Percentiles rank a stretch among this genome's conserved stretches.
Evolutionary conservation across 2,888 invertebrate genomes (phyloP).

Genomic region (Geotrupes spiniger): DNA sequence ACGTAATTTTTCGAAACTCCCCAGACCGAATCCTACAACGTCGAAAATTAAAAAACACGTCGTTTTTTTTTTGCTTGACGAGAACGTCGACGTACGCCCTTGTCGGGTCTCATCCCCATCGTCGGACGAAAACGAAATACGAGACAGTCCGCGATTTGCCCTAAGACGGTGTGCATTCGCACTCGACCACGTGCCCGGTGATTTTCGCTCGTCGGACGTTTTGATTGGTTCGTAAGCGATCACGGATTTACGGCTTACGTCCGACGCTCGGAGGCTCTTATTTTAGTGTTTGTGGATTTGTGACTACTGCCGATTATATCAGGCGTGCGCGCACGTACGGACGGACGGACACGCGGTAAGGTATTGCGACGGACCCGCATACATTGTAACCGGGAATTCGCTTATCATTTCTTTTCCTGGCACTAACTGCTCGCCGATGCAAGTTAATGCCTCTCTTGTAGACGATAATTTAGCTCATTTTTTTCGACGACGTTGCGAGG

Average conservation of each 20-base stretch:
- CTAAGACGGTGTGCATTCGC: neutral
- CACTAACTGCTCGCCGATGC: no score
- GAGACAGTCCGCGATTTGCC: constrained; percentile 2
- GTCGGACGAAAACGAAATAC: neutral
- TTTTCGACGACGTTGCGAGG: no score
- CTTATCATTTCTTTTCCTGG: no score
- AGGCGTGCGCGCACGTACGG: neutral
- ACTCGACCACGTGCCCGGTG: neutral
- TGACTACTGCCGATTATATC: constrained; percentile 1
- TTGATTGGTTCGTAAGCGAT: constrained; percentile 4
- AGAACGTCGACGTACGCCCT: constrained; percentile 25
- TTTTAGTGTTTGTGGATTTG: constrained; percentile 1
- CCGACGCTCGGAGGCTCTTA: neutral
- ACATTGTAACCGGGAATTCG: no score
- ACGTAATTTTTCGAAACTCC: constrained; percentile 7
- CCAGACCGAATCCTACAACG: no score
- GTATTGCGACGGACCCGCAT: no score
- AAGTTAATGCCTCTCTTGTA: no score
- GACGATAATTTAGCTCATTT: no score
- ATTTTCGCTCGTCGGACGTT: neutral
- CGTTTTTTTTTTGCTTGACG: no score
- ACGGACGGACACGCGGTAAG: neutral
- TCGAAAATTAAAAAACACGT: neutral
- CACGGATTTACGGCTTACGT: neutral
- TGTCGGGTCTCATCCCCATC: constrained; percentile 20